Evolutionary conservation across 2,888 invertebrate species (phyloP), one percentile per base, ranked within the genome.

Genomic region (Philereme transversata): DNA sequence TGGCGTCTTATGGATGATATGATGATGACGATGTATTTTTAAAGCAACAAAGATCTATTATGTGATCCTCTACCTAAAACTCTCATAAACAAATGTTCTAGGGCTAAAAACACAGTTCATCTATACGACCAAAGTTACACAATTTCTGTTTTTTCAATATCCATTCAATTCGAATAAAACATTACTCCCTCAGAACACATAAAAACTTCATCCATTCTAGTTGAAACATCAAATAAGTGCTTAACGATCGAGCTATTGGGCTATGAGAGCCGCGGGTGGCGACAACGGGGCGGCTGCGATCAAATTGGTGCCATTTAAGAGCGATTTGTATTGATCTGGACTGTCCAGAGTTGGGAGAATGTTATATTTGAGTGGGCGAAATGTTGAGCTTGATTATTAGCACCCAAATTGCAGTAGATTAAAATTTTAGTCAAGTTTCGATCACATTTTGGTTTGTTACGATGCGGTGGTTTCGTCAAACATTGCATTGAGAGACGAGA

Each of bases 161-260:
- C 57, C 49, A 61, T 56, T 57, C 49, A 36, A 57, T 51, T 58
- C 45, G 41, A 59, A 58, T 51, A 51, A 62, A 58, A 59, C 48
- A 48, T 44, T 48, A 49, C 50, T 56, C 51, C 43, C 44, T 51
- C 9, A 9, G 35, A 50, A 50, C 11, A 46, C 62, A 62, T 58
- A 55, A 55, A 62, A 62, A 62, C 58, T 62, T 59, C 36, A 49
- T 51, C 62, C 51, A 62, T 64, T 53, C 47, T 66, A 62, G 57
- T 66, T 63, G 51, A 48, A 60, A 57, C 64, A 68, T 66, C 52
- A 64, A 68, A 66, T 54, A 36, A 22, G 22, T 3, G 22, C 51
- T 64, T 64, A 59, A 64, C 62, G 65, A 64, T 52, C 53, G 36
- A 47, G 47, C 51, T 51, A 58, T 52, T 45, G 58, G 48, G 60